Evolutionary conservation across 2,797 vertebrate species (phyloP).

Genomic region (Lateolabrax maculatus): DNA sequence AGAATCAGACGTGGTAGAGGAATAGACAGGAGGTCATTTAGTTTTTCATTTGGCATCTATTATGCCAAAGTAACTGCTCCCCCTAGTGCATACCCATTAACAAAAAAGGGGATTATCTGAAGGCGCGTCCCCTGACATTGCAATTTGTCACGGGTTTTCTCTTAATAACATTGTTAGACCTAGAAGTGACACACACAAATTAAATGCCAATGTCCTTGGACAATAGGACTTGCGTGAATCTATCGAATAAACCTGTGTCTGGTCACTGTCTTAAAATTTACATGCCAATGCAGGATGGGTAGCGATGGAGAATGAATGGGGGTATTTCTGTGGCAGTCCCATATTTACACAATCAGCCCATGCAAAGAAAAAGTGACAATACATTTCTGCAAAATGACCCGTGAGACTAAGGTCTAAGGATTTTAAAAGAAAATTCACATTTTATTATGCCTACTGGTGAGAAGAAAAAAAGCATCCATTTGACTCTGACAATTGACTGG

Average conservation of each 20-base stretch:
- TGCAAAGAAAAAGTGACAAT: constrained; percentile 23
- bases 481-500: constrained; percentile 31
- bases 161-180: constrained; percentile 72
- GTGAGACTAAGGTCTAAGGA: constrained; percentile 3
- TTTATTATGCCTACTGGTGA: constrained; percentile 14
- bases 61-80: constrained; percentile 59
- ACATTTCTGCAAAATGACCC: constrained; percentile 8
- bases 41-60: constrained; percentile 50
- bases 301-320: constrained; percentile 45
- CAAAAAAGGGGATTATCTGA: constrained; percentile 74
- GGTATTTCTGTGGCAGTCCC: constrained; percentile 22
- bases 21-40: constrained; percentile 46
- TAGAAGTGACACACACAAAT: constrained; percentile 71
- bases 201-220: constrained; percentile 63
- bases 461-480: constrained; percentile 20
- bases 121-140: constrained; percentile 77
- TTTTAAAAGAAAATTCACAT: constrained; percentile 25
- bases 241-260: constrained; percentile 70
- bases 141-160: constrained; percentile 77
- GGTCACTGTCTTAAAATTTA: constrained; percentile 71
- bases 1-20: constrained; percentile 4
- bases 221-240: constrained; percentile 53
- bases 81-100: constrained; percentile 62
- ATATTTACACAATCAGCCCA: constrained; percentile 32
- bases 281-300: constrained; percentile 59